A percentile compares a stretch with the other conserved stretches of the same genome.
Conservation (phyloP, 2,797 vertebrate genomes). For the Aeoliscus strigatus region DNA sequence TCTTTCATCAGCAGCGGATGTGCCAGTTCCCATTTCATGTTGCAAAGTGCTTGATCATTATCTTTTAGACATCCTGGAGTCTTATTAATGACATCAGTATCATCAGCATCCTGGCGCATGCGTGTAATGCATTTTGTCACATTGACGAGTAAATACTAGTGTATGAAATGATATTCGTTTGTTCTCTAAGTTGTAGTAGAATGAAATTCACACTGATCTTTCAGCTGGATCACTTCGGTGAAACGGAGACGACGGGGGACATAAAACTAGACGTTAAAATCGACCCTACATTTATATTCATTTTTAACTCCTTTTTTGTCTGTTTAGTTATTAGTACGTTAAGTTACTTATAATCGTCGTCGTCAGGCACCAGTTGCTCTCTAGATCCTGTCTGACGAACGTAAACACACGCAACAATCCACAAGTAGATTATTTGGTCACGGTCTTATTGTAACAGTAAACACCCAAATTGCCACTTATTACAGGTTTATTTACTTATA, state of each 20-base stretch:
- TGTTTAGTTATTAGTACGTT: too few relatives aligned
- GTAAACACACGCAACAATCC: too few relatives aligned
- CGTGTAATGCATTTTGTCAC: not conserved
- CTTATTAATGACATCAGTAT: constrained; percentile 10
- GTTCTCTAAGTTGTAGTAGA: too few relatives aligned
- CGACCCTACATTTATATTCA: too few relatives aligned
- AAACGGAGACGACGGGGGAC: not conserved
- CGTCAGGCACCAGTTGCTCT: too few relatives aligned
- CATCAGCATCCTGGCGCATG: not conserved
- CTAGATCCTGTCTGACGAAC: too few relatives aligned
- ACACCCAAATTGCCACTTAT: too few relatives aligned
- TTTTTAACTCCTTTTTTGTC: too few relatives aligned
- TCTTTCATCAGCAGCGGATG: constrained; percentile 15
- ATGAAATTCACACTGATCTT: not conserved
- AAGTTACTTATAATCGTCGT: too few relatives aligned
- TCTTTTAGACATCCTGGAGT: constrained; percentile 7
- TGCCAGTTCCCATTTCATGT: constrained; percentile 6
- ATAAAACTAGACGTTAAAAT: not conserved
- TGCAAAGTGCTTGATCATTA: constrained; percentile 31
- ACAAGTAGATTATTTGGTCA: not conserved
- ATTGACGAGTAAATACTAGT: too few relatives aligned
- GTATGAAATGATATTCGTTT: too few relatives aligned
- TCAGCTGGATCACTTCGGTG: not conserved
- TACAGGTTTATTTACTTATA: not conserved
- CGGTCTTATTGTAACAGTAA: too few relatives aligned